A percentile compares a stretch with the other conserved stretches of the same genome.
phyloP scores from a whole-genome alignment of 2,888 invertebrate genomes.

The Meliscaeva auricollis region DNA sequence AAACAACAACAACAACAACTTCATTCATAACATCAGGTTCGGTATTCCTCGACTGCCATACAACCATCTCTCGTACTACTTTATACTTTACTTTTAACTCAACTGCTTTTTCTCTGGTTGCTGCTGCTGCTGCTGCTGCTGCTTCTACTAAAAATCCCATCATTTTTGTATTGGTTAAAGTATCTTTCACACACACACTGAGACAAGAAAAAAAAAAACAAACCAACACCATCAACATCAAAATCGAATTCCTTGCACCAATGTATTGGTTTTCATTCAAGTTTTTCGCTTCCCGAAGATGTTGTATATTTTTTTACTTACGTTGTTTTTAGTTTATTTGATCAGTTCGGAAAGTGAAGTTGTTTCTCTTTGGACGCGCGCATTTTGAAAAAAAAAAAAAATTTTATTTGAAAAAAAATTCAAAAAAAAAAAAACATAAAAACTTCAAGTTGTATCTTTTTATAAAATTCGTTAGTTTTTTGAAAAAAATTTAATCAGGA shows the following conservation, averaged over 20 bases:
- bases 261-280: conserved; percentile 81
- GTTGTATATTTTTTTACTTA: conserved; percentile 74
- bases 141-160: conserved; percentile 59
- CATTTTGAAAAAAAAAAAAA: conserved; percentile 40
- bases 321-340: conserved; percentile 81
- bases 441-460: conserved; percentile 25
- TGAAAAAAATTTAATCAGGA: background rate
- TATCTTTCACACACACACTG: conserved; percentile 40
- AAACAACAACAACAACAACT: conserved; percentile 70
- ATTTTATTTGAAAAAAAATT: background rate
- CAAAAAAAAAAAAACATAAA: conserved; percentile 27
- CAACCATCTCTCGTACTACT: conserved; percentile 45
- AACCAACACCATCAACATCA: conserved; percentile 51
- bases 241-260: conserved; percentile 65
- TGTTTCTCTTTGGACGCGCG: conserved; percentile 77
- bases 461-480: conserved; percentile 26
- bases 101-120: conserved; percentile 75
- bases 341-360: conserved; percentile 84
- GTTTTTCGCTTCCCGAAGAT: conserved; percentile 77
- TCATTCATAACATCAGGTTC: conserved; percentile 77
- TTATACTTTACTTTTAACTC: conserved; percentile 35
- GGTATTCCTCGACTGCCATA: conserved; percentile 23
- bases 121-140: conserved; percentile 60
- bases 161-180: conserved; percentile 69
- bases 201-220: conserved; percentile 17